These are phyloP conservation scores for Amphipoea oculea DNA, from an alignment of 2,888 invertebrate species.

Conservation along the genomic window DNA sequence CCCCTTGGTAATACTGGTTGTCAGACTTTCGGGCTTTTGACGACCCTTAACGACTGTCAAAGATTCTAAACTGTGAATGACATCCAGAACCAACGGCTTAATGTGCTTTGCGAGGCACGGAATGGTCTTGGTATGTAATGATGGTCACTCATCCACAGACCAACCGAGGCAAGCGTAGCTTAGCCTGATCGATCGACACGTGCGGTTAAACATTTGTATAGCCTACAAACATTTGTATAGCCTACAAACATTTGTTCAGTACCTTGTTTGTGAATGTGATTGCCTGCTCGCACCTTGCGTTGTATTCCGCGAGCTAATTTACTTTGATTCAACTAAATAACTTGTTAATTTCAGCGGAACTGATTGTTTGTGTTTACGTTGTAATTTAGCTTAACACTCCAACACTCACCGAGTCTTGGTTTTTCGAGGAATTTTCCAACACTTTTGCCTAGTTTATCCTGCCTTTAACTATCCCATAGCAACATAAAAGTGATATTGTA, in stretches of 20 bases:
- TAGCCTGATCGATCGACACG: no score
- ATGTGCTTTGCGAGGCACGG: no score
- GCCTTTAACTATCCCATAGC: neutral
- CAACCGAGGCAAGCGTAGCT: no score
- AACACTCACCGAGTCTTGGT: neutral
- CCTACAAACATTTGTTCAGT: slow-evolving; percentile 7
- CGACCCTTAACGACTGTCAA: no score
- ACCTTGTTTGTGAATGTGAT: slow-evolving; percentile 17
- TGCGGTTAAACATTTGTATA: slow-evolving; percentile 9
- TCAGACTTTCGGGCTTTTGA: no score
- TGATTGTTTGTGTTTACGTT: neutral
- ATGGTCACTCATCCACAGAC: no score
- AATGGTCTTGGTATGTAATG: no score
- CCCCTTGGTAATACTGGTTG: no score
- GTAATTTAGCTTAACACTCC: no score
- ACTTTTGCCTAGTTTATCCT: neutral
- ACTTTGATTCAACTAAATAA: neutral
- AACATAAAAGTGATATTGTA: neutral
- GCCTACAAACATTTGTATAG: slow-evolving; percentile 3
- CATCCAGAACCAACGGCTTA: no score
- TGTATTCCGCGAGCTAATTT: neutral
- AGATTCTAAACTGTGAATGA: no score
- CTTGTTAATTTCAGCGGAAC: neutral
- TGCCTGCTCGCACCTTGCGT: neutral
- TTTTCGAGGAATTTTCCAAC: neutral